These are phyloP conservation scores for Phrynosoma blainvillii DNA, from an alignment of 2,113 vertebrate genomes.

Conservation along the genomic window DNA sequence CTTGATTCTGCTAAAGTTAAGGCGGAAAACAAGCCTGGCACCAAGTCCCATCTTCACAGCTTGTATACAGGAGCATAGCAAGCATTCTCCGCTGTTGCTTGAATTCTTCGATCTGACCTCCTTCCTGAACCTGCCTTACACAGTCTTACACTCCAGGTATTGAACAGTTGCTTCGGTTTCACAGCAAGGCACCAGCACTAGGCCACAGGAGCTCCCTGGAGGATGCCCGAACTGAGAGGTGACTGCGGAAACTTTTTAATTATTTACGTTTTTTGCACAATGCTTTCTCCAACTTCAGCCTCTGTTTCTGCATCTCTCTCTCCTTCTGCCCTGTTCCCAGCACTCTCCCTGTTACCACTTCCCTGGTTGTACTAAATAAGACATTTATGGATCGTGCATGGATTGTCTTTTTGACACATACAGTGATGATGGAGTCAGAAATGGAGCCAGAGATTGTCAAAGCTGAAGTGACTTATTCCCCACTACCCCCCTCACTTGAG, in stretches of 20 bases:
- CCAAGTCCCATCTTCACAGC: background rate
- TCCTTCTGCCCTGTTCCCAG: background rate
- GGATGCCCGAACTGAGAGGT: background rate
- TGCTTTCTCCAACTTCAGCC: background rate
- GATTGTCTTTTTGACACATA: background rate
- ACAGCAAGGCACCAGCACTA: background rate
- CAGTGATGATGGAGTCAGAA: background rate
- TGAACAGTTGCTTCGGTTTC: background rate
- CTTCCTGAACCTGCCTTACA: background rate
- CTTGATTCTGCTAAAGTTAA: background rate
- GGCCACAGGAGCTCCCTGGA: fast-evolving
- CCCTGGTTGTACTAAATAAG: background rate
- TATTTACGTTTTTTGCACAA: background rate
- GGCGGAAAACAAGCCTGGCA: fast-evolving
- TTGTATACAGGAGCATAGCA: background rate
- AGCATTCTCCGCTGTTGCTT: fast-evolving
- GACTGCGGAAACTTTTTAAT: slow-evolving; percentile 9
- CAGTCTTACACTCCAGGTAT: background rate
- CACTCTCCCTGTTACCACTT: background rate
- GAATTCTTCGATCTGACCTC: background rate
- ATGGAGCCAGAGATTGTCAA: slow-evolving; percentile 4
- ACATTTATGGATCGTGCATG: background rate
- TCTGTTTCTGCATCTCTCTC: too few relatives aligned
- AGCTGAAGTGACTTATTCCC: background rate
- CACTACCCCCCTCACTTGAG: background rate